Percentiles rank a stretch among this genome's conserved stretches.
These are phyloP conservation scores for Pseudachorutes palmiensis DNA, from an alignment of 1,140 invertebrate genomes.

Conservation along the genomic window DNA sequence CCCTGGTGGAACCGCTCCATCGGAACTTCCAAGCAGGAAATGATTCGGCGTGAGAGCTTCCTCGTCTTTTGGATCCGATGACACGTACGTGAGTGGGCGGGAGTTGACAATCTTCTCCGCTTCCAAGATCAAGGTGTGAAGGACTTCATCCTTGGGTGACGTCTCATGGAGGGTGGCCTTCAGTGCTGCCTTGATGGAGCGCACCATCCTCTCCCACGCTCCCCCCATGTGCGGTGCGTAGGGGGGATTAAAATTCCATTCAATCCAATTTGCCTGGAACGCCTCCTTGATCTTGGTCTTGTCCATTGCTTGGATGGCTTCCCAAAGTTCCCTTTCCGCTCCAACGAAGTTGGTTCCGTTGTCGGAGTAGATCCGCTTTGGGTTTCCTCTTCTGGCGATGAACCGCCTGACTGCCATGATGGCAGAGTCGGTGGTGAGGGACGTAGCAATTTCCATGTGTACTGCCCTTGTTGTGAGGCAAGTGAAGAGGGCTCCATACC, in stretches of 20 bases:
- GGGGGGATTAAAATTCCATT: conserved; percentile 41
- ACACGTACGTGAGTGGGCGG: conserved; percentile 37
- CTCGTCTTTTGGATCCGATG: conserved; percentile 39
- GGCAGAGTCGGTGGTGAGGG: conserved; percentile 41
- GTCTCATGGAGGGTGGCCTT: conserved; percentile 10
- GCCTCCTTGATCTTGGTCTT: conserved; percentile 10
- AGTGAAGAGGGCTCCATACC: conserved; percentile 11
- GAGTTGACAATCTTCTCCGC: conserved; percentile 40
- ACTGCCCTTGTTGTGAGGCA: conserved; percentile 1
- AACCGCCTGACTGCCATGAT: conserved; percentile 42
- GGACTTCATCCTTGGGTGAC: conserved; percentile 37
- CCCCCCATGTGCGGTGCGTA: conserved; percentile 41
- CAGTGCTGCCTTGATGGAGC: conserved; percentile 40
- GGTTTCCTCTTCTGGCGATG: conserved; percentile 41
- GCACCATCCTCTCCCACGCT: conserved; percentile 41
- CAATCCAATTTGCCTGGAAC: conserved; percentile 23
- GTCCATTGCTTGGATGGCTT: conserved; percentile 9
- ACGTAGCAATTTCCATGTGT: conserved; percentile 39
- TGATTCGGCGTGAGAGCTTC: conserved; percentile 38
- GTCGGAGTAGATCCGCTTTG: conserved; percentile 41
- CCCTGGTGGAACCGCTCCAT: neutral
- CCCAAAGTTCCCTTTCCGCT: conserved; percentile 29
- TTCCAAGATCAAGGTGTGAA: conserved; percentile 38
- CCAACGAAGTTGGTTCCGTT: conserved; percentile 44
- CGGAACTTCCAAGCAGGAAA: conserved; percentile 28